phyloP scores from a whole-genome alignment of 2,888 invertebrate genomes.

The Drosophila nr. perissopoda region DNA sequence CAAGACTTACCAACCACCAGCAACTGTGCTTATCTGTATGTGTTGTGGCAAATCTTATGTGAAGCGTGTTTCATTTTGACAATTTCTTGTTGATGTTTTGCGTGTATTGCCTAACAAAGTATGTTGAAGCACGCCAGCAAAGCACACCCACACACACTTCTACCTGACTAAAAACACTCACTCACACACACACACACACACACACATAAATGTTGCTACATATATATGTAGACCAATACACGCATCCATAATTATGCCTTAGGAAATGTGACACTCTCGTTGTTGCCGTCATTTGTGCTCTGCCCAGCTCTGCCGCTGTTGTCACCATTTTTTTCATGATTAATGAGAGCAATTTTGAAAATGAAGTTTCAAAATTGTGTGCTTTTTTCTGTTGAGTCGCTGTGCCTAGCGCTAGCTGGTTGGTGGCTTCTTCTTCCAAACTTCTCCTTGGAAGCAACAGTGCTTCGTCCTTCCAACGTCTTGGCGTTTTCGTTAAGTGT shows the following conservation, averaged over 20 bases:
- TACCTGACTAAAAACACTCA: slow-evolving; percentile 2
- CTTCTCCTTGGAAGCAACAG: slow-evolving; percentile 16
- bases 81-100: slow-evolving; percentile 52
- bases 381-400: not conserved
- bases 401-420: not conserved
- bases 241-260: slow-evolving; percentile 35
- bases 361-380: slow-evolving; percentile 61
- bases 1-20: not conserved
- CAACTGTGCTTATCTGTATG: not conserved
- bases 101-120: slow-evolving; percentile 64
- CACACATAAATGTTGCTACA: slow-evolving; percentile 4
- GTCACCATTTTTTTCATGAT: slow-evolving; percentile 54
- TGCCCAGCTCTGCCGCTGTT: slow-evolving; percentile 2
- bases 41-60: slow-evolving; percentile 20
- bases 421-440: not conserved
- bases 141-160: slow-evolving; percentile 2
- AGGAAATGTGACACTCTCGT: slow-evolving; percentile 17
- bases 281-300: slow-evolving; percentile 9
- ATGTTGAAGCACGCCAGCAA: slow-evolving; percentile 45
- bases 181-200: slow-evolving; percentile 1
- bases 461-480: slow-evolving; percentile 19
- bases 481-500: slow-evolving; percentile 67
- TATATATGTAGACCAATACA: slow-evolving; percentile 14
- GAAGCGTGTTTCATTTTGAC: slow-evolving; percentile 25
- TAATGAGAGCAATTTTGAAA: slow-evolving; percentile 71